Conservation (phyloP, 2,888 invertebrate species). For the Parelbella ahira region DNA sequence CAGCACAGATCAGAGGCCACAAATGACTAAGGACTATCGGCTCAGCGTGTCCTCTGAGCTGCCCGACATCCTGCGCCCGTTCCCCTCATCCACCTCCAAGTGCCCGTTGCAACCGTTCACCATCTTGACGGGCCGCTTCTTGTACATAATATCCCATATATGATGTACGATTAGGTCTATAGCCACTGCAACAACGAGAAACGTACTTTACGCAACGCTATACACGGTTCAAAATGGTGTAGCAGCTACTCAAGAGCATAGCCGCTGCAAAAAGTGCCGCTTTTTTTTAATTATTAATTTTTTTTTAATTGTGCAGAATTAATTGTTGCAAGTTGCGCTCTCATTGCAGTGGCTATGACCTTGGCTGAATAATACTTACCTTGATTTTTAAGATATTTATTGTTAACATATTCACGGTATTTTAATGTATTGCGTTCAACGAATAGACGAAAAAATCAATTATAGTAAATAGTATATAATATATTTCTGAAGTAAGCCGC, state of each 20-base stretch:
- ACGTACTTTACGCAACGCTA: slow-evolving; percentile 52
- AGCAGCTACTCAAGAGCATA: slow-evolving; percentile 77
- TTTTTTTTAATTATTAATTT: slow-evolving; percentile 7
- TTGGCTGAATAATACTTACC: slow-evolving; percentile 47
- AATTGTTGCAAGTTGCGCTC: slow-evolving; percentile 27
- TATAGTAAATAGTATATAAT: no score
- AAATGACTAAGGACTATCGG: slow-evolving; percentile 52
- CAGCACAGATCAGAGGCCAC: neutral
- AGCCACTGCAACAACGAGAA: slow-evolving; percentile 94
- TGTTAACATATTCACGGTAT: no score
- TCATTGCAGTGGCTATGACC: slow-evolving; percentile 79
- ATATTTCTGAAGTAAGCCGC: no score
- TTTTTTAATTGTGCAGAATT: slow-evolving; percentile 3
- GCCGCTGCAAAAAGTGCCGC: slow-evolving; percentile 70
- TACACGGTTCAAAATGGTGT: slow-evolving; percentile 32
- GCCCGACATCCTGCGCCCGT: slow-evolving; percentile 60
- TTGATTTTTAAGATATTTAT: no score
- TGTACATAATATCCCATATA: slow-evolving; percentile 96
- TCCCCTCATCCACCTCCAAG: slow-evolving; percentile 50
- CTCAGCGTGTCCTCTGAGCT: slow-evolving; percentile 76
- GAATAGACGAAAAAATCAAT: no score
- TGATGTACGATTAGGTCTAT: slow-evolving; percentile 99
- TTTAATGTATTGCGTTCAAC: no score
- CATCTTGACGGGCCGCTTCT: slow-evolving; percentile 56
- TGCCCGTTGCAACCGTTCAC: slow-evolving; percentile 66